Percentiles rank a stretch among this genome's conserved stretches.
phyloP scores from a whole-genome alignment of 2,797 vertebrate species.

The Poeciliopsis turneri region DNA sequence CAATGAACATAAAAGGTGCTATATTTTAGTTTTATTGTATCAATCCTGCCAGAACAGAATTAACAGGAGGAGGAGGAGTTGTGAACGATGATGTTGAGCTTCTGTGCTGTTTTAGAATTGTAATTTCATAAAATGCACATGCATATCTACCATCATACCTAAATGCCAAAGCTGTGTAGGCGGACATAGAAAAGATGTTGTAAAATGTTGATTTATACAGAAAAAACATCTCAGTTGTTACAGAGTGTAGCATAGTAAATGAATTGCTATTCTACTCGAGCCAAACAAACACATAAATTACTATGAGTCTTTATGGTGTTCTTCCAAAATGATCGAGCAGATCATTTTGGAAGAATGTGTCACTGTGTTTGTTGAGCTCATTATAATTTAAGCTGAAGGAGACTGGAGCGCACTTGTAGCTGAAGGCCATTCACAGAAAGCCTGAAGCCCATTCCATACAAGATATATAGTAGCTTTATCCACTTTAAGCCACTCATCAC shows the following conservation, averaged over 20 bases:
- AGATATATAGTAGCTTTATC: background rate
- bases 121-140: background rate
- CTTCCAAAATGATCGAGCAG: background rate
- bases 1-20: background rate
- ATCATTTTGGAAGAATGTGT: background rate
- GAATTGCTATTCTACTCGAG: background rate
- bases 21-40: background rate
- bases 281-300: background rate
- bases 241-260: background rate
- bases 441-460: background rate
- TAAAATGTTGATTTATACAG: background rate
- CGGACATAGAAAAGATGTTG: background rate
- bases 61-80: no score
- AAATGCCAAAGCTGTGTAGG: background rate
- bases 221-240: background rate
- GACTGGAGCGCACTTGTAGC: background rate
- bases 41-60: background rate
- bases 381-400: background rate
- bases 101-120: background rate
- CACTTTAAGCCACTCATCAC: background rate
- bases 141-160: background rate
- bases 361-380: background rate
- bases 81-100: no score
- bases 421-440: constrained; percentile 1
- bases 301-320: background rate